A percentile compares a stretch with the other conserved stretches of the same genome.
Conservation (phyloP, 2,888 invertebrate species). For the Tetropium fuscum region DNA sequence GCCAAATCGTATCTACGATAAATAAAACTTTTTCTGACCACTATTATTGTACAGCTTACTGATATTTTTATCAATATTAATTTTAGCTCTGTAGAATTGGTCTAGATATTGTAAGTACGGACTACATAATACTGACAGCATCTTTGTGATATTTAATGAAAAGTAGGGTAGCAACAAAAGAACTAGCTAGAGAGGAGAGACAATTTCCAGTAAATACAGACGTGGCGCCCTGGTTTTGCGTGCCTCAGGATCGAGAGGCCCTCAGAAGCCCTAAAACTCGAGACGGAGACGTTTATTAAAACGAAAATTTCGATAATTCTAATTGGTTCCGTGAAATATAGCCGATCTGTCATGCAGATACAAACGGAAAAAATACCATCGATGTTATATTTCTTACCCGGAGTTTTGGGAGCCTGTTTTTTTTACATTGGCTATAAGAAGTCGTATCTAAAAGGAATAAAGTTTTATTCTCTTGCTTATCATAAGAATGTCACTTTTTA, state of each 20-base stretch:
- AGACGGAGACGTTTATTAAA: constrained; percentile 7
- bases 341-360: constrained; percentile 2
- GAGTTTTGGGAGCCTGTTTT: not conserved
- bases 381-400: no score
- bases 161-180: no score
- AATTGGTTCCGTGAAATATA: constrained; percentile 6
- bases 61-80: no score
- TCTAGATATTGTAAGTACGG: no score
- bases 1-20: no score
- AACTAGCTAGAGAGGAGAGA: not conserved
- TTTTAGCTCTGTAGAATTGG: no score
- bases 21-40: no score
- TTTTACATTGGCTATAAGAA: not conserved
- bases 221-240: not conserved
- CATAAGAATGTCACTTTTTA: not conserved
- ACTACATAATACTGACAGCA: no score
- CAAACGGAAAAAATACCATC: constrained; percentile 1
- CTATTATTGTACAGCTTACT: no score
- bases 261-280: not conserved
- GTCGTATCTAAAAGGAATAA: not conserved
- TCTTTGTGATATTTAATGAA: no score
- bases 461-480: not conserved
- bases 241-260: not conserved
- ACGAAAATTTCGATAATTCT: constrained; percentile 3
- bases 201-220: not conserved